Evolutionary conservation across 2,797 vertebrate genomes (phyloP), one percentile per base, ranked within the genome.

Genomic region (Furcifer pardalis): DNA sequence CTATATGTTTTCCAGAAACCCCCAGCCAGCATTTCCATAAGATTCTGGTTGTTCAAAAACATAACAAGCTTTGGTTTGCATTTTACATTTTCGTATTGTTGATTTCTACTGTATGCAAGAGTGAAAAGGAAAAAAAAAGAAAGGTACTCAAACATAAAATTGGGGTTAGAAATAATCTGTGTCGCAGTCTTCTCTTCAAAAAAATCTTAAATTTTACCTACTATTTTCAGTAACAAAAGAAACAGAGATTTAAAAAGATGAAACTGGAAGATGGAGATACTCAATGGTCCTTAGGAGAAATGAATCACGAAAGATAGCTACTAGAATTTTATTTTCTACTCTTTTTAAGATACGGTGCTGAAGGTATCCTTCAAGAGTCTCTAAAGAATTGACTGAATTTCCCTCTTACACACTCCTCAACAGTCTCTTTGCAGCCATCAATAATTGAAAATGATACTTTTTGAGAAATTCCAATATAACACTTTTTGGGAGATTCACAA

Each of bases 31-130:
- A 46, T 46, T 5, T 46, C 44, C 44, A 5, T 5, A 46, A 46
- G 5, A 46, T 46, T 46, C 44, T 46, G 44, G 44, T 46, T 5
- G 44, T 46, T 46, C 44, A 46, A 46, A 46, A 46, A 46, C 5
- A 10, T 46, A 10, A 46, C 10, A 46, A 5, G 44, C 44, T 46
- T 10, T 46, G 44, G 5, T 46, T 88, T 92, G 79, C 91, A 87
- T 92, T 93, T 84, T 60, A 91, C 85, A 90, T 86, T 91, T 91
- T 86, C 92, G 84, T 73, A 79, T 90, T 91, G 85, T 92, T 91
- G 86, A 62, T 79, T 93, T 87, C 44, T 82, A 84, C 81, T 44
- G 5, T 84, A 52, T 37, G 62, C 65, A 90, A 87, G 32, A 84
- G 37, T 63, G 83, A 83, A 89, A 91, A 91, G 92, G 80, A 30